A percentile compares a stretch with the other conserved stretches of the same genome.
Evolutionary conservation across 2,888 invertebrate genomes (phyloP).

Genomic region (Schizaphis graminum): DNA sequence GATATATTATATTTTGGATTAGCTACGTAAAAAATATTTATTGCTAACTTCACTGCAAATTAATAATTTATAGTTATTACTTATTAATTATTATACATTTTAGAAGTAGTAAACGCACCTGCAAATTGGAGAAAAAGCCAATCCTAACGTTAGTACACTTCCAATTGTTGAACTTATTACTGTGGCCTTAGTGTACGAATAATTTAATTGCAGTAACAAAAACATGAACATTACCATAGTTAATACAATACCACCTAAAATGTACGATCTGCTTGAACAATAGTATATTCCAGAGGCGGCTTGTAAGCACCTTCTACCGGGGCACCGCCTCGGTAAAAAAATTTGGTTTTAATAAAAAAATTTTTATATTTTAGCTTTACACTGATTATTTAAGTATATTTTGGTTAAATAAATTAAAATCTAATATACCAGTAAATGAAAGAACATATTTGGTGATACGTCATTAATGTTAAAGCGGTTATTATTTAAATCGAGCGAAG

Average conservation of each 20-base stretch:
- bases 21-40: not conserved
- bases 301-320: too few relatives aligned
- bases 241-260: slow-evolving; percentile 69
- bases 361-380: too few relatives aligned
- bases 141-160: slow-evolving; percentile 69
- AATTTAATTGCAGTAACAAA: slow-evolving; percentile 69
- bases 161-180: slow-evolving; percentile 68
- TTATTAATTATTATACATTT: not conserved
- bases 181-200: slow-evolving; percentile 68
- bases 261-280: slow-evolving; percentile 71
- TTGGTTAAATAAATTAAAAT: too few relatives aligned
- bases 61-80: not conserved
- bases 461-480: too few relatives aligned
- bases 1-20: too few relatives aligned
- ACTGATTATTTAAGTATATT: too few relatives aligned
- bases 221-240: slow-evolving; percentile 69
- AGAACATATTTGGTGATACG: too few relatives aligned
- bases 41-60: not conserved
- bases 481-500: too few relatives aligned
- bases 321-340: too few relatives aligned
- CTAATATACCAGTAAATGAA: too few relatives aligned
- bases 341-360: too few relatives aligned
- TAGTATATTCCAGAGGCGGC: slow-evolving; percentile 71
- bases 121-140: slow-evolving; percentile 70
- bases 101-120: slow-evolving; percentile 66